Conservation (phyloP, 2,113 vertebrate genomes). For the Psittacula cyanocephala region DNA sequence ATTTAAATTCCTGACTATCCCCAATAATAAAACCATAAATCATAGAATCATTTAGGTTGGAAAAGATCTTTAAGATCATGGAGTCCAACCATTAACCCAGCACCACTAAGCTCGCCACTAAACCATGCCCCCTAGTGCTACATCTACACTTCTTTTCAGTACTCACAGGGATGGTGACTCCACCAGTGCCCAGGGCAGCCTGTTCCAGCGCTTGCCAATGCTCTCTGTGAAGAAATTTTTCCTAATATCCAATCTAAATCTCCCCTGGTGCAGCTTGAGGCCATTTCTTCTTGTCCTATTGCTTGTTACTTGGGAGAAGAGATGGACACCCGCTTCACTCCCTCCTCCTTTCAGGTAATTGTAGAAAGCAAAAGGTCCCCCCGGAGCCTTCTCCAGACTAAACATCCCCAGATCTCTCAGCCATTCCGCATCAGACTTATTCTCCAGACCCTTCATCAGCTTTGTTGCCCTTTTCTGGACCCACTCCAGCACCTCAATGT, state of each 20-base stretch:
- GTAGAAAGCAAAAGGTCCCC: background rate
- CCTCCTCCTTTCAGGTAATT: background rate
- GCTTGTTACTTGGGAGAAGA: background rate
- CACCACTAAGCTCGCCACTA: background rate
- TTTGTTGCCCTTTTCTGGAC: background rate
- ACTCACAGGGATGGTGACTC: background rate
- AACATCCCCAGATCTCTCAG: background rate
- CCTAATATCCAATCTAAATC: background rate
- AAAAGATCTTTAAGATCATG: background rate
- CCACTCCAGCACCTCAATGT: fast-evolving
- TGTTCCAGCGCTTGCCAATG: background rate
- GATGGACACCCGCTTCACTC: fast-evolving
- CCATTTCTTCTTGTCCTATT: background rate
- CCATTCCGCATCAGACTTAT: background rate
- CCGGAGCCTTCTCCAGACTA: background rate
- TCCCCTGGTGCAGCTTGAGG: background rate
- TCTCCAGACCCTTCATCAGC: background rate
- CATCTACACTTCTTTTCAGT: background rate
- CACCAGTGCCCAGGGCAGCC: background rate
- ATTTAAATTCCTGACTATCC: background rate
- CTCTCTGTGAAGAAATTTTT: background rate
- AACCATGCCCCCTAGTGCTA: background rate
- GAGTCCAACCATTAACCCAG: background rate
- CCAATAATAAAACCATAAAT: background rate
- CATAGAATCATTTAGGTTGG: background rate